Percentiles rank a stretch among this genome's conserved stretches.
phyloP scores from a whole-genome alignment of 2,113 vertebrate species.

The Sterna hirundo region DNA sequence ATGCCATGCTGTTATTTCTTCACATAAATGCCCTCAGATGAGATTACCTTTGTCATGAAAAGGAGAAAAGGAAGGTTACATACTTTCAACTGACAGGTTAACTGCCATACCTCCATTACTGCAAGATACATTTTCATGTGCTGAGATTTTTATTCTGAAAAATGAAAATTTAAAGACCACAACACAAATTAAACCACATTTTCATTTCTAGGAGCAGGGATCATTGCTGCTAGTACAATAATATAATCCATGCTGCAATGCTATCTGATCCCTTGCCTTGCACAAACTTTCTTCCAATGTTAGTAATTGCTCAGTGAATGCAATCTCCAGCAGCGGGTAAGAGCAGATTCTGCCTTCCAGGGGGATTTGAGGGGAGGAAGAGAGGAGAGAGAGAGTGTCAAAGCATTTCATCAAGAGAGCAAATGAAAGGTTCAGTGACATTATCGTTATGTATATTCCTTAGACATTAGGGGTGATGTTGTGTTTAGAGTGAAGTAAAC shows the following conservation, averaged over 20 bases:
- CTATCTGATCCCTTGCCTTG: constrained; percentile 23
- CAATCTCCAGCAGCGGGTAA: neutral
- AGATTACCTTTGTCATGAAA: constrained; percentile 80
- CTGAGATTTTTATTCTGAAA: constrained; percentile 68
- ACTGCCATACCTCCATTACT: constrained; percentile 70
- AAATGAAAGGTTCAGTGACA: constrained; percentile 51
- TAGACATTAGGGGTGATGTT: constrained; percentile 19
- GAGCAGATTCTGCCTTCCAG: constrained; percentile 17
- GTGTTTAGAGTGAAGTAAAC: constrained; percentile 43
- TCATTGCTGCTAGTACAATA: constrained; percentile 41
- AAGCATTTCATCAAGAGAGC: constrained; percentile 48
- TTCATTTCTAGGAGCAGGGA: constrained; percentile 57
- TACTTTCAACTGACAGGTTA: constrained; percentile 77
- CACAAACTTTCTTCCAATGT: constrained; percentile 39
- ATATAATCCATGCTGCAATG: constrained; percentile 2
- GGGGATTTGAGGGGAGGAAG: neutral
- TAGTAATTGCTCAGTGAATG: constrained; percentile 43
- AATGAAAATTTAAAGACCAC: constrained; percentile 69
- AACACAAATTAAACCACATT: constrained; percentile 72
- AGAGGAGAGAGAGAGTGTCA: neutral
- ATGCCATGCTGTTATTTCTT: constrained; percentile 80
- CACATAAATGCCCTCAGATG: constrained; percentile 79
- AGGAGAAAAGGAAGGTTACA: constrained; percentile 80
- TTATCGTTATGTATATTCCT: constrained; percentile 38
- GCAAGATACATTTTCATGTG: constrained; percentile 67